Evolutionary conservation across 2,888 invertebrate species (phyloP).

Genomic region (Apamea epomidion): DNA sequence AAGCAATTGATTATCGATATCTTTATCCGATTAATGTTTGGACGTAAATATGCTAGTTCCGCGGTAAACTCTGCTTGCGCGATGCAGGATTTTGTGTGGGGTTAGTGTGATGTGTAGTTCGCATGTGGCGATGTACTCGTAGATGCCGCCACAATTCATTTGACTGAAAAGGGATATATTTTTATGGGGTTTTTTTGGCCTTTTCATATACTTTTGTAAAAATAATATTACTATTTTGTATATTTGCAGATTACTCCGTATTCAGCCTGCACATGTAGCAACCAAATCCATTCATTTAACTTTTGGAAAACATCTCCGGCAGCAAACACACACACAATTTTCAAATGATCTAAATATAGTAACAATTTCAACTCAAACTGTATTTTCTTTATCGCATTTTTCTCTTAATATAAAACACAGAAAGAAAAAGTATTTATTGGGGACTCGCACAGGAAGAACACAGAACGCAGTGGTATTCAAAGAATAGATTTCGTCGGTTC

Average conservation of each 20-base stretch:
- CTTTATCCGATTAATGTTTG: no score
- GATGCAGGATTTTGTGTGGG: no score
- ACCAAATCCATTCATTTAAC: not conserved
- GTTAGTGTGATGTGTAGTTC: no score
- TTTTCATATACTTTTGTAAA: not conserved
- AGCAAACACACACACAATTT: not conserved
- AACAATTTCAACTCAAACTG: conserved; percentile 1
- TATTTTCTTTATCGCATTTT: not conserved
- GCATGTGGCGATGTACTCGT: no score
- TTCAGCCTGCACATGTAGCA: not conserved
- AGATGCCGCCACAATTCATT: no score
- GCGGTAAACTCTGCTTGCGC: no score
- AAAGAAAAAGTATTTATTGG: not conserved
- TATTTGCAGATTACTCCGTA: conserved; percentile 18
- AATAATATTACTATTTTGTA: not conserved
- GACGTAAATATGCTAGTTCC: no score
- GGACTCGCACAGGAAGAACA: not conserved
- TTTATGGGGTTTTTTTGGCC: not conserved
- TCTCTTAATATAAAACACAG: not conserved
- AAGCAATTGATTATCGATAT: no score
- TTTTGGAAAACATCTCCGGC: not conserved
- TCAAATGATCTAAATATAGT: conserved; percentile 27
- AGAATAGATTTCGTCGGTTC: not conserved
- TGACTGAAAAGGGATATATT: not conserved
- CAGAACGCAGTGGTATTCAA: not conserved